These are phyloP conservation scores for Fissipunctia ypsillon DNA, from an alignment of 2,888 invertebrate species.

Conservation along the genomic window DNA sequence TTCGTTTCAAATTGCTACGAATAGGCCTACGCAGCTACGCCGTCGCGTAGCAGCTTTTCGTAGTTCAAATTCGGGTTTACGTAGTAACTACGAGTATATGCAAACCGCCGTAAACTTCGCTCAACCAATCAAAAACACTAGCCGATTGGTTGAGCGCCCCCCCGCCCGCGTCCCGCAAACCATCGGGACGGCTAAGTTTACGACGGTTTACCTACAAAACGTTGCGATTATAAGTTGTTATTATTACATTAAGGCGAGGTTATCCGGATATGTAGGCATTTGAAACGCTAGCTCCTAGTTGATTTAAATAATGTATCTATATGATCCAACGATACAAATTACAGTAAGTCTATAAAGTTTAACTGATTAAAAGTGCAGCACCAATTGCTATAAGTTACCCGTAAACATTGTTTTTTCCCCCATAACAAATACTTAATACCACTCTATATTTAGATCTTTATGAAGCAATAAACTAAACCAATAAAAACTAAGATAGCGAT, in stretches of 20 bases:
- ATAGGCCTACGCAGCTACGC: conserved; percentile 27
- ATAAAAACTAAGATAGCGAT: conserved; percentile 60
- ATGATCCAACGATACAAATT: neutral
- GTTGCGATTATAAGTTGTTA: too few species aligned
- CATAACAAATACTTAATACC: conserved; percentile 23
- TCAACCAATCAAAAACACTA: too few species aligned
- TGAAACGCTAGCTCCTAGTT: too few species aligned
- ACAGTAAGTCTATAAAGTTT: too few species aligned
- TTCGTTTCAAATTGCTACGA: conserved; percentile 13
- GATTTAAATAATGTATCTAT: neutral
- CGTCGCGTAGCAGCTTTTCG: conserved; percentile 36
- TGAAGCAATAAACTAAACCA: conserved; percentile 60
- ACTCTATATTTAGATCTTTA: conserved; percentile 45
- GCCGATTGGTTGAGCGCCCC: too few species aligned
- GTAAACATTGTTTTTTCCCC: conserved; percentile 7
- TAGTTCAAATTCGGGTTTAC: neutral
- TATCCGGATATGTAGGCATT: too few species aligned
- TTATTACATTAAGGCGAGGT: too few species aligned
- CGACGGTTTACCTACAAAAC: too few species aligned
- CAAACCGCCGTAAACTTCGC: too few species aligned
- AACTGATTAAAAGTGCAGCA: neutral
- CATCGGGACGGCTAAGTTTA: too few species aligned
- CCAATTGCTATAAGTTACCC: conserved; percentile 8
- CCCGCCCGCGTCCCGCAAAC: too few species aligned
- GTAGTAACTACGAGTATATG: neutral